Conservation (phyloP, 2,797 vertebrate species). For the Xenopus petersii region DNA sequence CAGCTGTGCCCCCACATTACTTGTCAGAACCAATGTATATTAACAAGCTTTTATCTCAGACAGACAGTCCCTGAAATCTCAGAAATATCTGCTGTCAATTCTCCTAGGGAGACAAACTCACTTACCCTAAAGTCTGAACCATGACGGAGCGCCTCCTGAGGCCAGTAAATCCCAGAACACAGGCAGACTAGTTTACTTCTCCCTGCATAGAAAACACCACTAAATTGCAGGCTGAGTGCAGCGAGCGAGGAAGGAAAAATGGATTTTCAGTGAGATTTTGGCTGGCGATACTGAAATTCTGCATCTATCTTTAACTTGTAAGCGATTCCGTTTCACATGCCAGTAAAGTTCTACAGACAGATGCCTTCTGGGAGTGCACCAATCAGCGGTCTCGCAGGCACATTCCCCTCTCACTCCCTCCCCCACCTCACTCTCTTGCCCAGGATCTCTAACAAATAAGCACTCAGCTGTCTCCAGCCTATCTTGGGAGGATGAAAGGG, state of each 20-base stretch:
- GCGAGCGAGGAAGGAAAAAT: conserved; percentile 56
- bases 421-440: conserved; percentile 56
- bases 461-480: conserved; percentile 60
- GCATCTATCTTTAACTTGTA: conserved; percentile 97
- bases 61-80: conserved; percentile 16
- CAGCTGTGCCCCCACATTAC: too few relatives aligned
- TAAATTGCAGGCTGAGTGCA: conserved; percentile 48
- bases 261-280: conserved; percentile 74
- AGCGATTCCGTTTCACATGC: conserved; percentile 92
- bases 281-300: conserved; percentile 69
- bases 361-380: conserved; percentile 64
- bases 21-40: background rate
- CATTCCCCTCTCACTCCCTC: conserved; percentile 53
- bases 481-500: conserved; percentile 53
- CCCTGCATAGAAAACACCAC: too few relatives aligned
- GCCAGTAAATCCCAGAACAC: conserved; percentile 46
- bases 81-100: conserved; percentile 23
- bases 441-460: conserved; percentile 51
- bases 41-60: background rate
- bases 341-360: conserved; percentile 80
- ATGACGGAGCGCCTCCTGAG: conserved; percentile 59
- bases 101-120: conserved; percentile 21
- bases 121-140: conserved; percentile 81
- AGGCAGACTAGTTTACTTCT: background rate
- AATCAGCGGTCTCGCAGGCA: conserved; percentile 68